Conservation (phyloP, 2,888 invertebrate species). For the Epiblema foenella region DNA sequence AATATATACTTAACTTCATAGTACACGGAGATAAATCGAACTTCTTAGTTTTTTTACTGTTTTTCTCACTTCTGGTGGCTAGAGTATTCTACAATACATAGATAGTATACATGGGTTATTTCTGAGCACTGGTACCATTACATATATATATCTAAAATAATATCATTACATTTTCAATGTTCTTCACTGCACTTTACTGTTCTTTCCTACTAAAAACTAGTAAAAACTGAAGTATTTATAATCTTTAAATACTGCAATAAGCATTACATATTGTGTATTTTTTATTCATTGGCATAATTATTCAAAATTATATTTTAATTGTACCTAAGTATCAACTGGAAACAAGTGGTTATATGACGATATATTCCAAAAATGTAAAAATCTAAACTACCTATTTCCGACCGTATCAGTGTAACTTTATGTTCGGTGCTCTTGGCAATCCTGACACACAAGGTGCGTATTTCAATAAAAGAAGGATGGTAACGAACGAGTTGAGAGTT, state of each 20-base stretch:
- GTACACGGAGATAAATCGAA: no score
- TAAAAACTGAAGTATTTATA: not conserved
- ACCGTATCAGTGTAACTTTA: no score
- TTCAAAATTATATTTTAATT: slow-evolving; percentile 22
- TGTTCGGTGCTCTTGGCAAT: no score
- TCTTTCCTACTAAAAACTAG: not conserved
- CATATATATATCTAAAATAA: not conserved
- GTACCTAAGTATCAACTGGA: not conserved
- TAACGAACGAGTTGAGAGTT: no score
- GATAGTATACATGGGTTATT: not conserved
- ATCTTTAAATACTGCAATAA: not conserved
- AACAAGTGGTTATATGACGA: not conserved
- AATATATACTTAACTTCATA: no score
- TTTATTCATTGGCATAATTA: slow-evolving; percentile 17
- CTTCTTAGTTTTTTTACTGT: no score
- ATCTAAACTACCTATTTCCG: not conserved
- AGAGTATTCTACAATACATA: no score
- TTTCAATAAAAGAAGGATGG: no score
- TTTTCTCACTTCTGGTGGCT: no score
- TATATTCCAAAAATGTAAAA: not conserved
- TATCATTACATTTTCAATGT: slow-evolving; percentile 11
- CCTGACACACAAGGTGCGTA: no score
- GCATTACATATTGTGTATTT: not conserved
- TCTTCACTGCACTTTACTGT: slow-evolving; percentile 30
- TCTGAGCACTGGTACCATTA: not conserved